Percentiles rank a stretch among this genome's conserved stretches.
phyloP scores from a whole-genome alignment of 2,888 invertebrate genomes.

The Liodrosophila aerea region DNA sequence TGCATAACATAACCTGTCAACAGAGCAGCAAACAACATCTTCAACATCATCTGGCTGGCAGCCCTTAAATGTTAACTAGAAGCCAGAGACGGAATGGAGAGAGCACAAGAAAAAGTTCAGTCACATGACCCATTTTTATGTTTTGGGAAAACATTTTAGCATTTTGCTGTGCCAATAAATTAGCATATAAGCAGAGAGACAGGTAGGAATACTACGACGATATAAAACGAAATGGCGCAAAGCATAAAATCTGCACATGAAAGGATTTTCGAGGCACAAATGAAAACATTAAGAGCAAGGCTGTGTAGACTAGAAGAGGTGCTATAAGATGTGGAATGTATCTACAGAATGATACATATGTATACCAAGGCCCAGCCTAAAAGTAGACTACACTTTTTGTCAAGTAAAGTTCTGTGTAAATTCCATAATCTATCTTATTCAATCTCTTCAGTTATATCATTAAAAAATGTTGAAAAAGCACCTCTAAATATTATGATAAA shows the following conservation, averaged over 20 bases:
- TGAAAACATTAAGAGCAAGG: constrained; percentile 49
- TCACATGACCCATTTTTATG: constrained; percentile 53
- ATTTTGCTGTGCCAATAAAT: constrained; percentile 64
- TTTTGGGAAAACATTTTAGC: constrained; percentile 10
- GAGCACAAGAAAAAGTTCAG: background rate
- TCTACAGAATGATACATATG: background rate
- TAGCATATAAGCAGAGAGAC: constrained; percentile 64
- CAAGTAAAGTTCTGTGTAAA: too few species aligned
- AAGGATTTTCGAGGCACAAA: constrained; percentile 49
- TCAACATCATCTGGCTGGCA: background rate
- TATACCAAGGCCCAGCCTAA: constrained; percentile 17
- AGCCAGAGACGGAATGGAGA: background rate
- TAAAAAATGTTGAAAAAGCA: too few species aligned
- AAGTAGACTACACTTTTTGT: constrained; percentile 41
- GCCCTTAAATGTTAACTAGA: too few species aligned
- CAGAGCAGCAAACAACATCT: background rate
- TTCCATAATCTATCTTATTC: too few species aligned
- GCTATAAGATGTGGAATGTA: too few species aligned
- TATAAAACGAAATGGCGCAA: constrained; percentile 31
- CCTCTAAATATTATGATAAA: too few species aligned
- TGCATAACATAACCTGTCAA: too few species aligned
- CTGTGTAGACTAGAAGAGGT: background rate
- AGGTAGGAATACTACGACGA: constrained; percentile 28
- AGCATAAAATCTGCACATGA: constrained; percentile 54
- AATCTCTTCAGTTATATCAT: too few species aligned